Evolutionary conservation across 2,113 vertebrate species (phyloP).

Genomic region (Triplophysa rosa): DNA sequence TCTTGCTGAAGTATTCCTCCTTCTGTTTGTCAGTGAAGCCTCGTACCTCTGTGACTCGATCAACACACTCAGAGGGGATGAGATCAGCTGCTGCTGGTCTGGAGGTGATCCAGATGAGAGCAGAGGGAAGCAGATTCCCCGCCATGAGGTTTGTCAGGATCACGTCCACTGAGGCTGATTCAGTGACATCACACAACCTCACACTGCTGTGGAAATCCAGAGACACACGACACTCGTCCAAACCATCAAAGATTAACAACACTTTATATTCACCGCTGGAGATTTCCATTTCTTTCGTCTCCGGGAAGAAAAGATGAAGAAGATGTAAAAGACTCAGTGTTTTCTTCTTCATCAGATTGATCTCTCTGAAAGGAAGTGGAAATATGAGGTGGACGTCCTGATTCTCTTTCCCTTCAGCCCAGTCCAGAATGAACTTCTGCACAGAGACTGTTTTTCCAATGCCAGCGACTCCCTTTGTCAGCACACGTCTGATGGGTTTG

Average conservation of each 20-base stretch:
- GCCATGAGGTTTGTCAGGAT: too few relatives aligned
- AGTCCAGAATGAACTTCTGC: slow-evolving; percentile 42
- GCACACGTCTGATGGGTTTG: slow-evolving; percentile 9
- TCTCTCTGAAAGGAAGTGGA: slow-evolving; percentile 35
- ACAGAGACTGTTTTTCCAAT: slow-evolving; percentile 32
- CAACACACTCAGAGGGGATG: too few relatives aligned
- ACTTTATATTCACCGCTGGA: background rate
- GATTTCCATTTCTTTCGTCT: background rate
- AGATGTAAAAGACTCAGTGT: slow-evolving; percentile 18
- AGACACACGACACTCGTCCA: too few relatives aligned
- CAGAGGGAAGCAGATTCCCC: too few relatives aligned
- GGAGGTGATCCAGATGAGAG: too few relatives aligned
- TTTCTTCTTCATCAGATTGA: slow-evolving; percentile 37
- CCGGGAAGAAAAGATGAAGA: slow-evolving; percentile 24
- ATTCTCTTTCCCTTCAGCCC: slow-evolving; percentile 36
- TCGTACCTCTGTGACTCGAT: too few relatives aligned
- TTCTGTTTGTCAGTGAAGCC: too few relatives aligned
- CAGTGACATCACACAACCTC: too few relatives aligned
- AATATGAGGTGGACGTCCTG: slow-evolving; percentile 31
- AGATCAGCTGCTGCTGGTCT: too few relatives aligned
- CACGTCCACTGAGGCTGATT: too few relatives aligned
- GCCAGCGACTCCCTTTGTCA: slow-evolving; percentile 30
- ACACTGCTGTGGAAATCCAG: too few relatives aligned
- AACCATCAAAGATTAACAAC: slow-evolving; percentile 40
- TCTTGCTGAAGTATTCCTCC: too few relatives aligned